phyloP scores from a whole-genome alignment of 2,888 invertebrate genomes.

The Sericinus montela region DNA sequence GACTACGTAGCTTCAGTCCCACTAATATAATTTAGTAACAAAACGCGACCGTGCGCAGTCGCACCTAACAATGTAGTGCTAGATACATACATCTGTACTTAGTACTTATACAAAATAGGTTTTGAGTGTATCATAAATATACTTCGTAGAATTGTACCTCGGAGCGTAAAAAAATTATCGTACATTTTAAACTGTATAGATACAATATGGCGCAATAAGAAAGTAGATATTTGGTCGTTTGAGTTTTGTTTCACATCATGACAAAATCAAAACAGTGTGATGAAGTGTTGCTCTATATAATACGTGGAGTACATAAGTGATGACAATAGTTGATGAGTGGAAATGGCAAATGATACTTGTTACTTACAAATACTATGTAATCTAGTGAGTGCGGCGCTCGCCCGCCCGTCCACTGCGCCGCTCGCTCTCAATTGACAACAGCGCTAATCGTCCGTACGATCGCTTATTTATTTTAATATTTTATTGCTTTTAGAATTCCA shows the following conservation, averaged over 20 bases:
- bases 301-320: constrained; percentile 26
- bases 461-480: too few species aligned
- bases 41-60: constrained; percentile 1
- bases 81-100: neutral
- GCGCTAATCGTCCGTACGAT: neutral
- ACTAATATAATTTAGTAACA: neutral
- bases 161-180: constrained; percentile 34
- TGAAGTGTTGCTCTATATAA: constrained; percentile 34
- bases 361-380: constrained; percentile 8
- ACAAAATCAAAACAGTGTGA: constrained; percentile 24
- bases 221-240: constrained; percentile 48
- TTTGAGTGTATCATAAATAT: constrained; percentile 23
- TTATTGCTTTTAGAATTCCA: neutral
- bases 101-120: constrained; percentile 6
- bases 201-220: constrained; percentile 30
- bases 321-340: neutral
- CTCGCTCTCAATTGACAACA: constrained; percentile 18
- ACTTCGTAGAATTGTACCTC: constrained; percentile 25
- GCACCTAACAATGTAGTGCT: neutral
- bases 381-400: constrained; percentile 12
- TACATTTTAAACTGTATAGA: constrained; percentile 18
- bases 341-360: neutral
- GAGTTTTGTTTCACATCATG: constrained; percentile 25
- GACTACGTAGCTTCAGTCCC: too few species aligned
- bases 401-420: constrained; percentile 6